Evolutionary conservation across 2,797 vertebrate genomes (phyloP), one percentile per base, ranked within the genome.

Genomic region (Triplophysa yarkandensis): DNA sequence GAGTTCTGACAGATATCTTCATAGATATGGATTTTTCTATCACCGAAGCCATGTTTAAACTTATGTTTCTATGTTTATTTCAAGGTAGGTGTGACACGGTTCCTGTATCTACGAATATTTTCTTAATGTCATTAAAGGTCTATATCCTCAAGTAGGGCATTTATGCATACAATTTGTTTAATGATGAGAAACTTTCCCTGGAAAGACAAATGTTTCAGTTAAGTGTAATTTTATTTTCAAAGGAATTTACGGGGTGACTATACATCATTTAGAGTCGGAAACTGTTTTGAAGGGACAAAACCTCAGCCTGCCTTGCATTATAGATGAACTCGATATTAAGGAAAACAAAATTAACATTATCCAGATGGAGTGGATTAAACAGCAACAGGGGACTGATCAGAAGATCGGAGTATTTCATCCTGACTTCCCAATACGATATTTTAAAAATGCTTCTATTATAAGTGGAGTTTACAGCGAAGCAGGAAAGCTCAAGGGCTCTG

Each of bases 41-140:
- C n/a, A 72, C 77, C 46, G 76, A 71, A 69, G 55, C 67, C 16
- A 70, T 61, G 66, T 61, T 71, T 62, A 80, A 39, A 55, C 77
- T 89, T 32, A 58, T 89, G 4, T 79, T 86, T 60, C 66, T 79
- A 46, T 82, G 74, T 25, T 32, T 86, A 46, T 77, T 71, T 77
- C 84, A 85, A 89, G 91, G 91, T 91, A 89, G 89, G 85, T 57
- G 52, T 54, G 61, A 64, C n/a, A 50, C 63, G 19, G 30, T 57
- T 48, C 44, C 16, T 16, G 23, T 57, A 43, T n/a, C 17, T 3
- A 36, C 11, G 23, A 55, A 28, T 11, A 14, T 7, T 3, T 72
- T 64, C 36, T 14, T 43, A 52, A 61, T 34, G n/a, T 30, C 4
- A 23, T n/a, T 34, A 39, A 62, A 52, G 8, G 11, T 17, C 1